Percentiles rank a stretch among this genome's conserved stretches.
Conservation (phyloP, 2,113 vertebrate species). For the Sphyrna mokarran region DNA sequence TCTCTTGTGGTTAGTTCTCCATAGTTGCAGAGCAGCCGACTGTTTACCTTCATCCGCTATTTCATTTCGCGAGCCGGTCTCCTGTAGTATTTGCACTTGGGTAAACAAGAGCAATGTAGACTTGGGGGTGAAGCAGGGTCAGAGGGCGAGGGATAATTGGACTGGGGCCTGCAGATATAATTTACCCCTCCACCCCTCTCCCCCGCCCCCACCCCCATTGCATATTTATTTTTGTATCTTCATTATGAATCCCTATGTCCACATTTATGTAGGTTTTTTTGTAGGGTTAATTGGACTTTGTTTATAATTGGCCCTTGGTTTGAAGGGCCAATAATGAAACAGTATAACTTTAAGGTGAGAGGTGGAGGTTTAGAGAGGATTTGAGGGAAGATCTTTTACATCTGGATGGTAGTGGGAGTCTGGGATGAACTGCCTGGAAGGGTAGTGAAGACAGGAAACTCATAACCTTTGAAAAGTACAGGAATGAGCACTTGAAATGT, state of each 20-base stretch:
- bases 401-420: too few species aligned
- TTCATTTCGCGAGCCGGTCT: background rate
- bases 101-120: background rate
- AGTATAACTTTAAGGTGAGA: too few species aligned
- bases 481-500: too few species aligned
- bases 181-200: background rate
- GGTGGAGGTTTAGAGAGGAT: too few species aligned
- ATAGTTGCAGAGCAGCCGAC: background rate
- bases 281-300: too few species aligned
- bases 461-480: too few species aligned
- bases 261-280: background rate
- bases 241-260: background rate
- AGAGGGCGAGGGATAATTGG: background rate
- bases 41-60: background rate
- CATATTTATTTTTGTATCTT: background rate
- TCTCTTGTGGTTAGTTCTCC: background rate
- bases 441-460: too few species aligned
- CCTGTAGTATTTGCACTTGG: background rate
- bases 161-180: background rate
- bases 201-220: too few species aligned
- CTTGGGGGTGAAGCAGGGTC: background rate
- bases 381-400: too few species aligned
- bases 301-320: too few species aligned
- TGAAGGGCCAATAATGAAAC: too few species aligned
- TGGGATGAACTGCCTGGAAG: too few species aligned